Evolutionary conservation across 2,113 vertebrate genomes (phyloP), one percentile per base, ranked within the genome.

Genomic region (Mormyrus iriodes): DNA sequence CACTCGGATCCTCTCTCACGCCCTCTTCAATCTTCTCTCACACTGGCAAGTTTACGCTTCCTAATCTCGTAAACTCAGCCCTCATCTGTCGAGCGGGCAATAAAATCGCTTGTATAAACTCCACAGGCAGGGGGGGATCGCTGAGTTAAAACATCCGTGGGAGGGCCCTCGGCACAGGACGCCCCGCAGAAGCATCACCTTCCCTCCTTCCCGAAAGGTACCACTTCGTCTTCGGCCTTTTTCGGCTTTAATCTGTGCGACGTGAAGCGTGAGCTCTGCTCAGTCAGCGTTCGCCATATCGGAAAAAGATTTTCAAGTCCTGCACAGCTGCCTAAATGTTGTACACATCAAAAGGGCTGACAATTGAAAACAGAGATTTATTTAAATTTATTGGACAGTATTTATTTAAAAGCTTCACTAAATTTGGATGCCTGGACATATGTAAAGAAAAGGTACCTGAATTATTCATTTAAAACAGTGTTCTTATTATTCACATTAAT

Each of bases 241-340:
- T 96, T 95, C 95, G 95, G 95, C 94, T 95, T 96, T 96, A 96
- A 95, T 95, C 95, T n/a, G n/a, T 73, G n/a, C n/a, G n/a, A n/a
- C n/a, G 10, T 76, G 10, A 35, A 76, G 69, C 27, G 27, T n/a
- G n/a, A 27, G 35, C n/a, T 10, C n/a, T 27, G 3, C 35, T 3
- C 27, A 31, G 4, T 76, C 69, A n/a, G 35, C 35, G 2, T 31
- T 27, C 27, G 12, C 12, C 35, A 27, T 31, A 76, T 31, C 13
- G n/a, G 69, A 10, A 13, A 31, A 76, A 12, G 65, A 6, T 48
- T 31, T 73, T n/a, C 65, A 73, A 2, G 21, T 76, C 35, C n/a
- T n/a, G n/a, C n/a, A n/a, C n/a, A n/a, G n/a, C 35, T 12, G 35
- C n/a, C 69, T 76, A n/a, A 27, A 21, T 76, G 5, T 31, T 31